Percentiles rank a stretch among this genome's conserved stretches.
Conservation (phyloP, 2,113 vertebrate genomes). For the Gopherus evgoodei region DNA sequence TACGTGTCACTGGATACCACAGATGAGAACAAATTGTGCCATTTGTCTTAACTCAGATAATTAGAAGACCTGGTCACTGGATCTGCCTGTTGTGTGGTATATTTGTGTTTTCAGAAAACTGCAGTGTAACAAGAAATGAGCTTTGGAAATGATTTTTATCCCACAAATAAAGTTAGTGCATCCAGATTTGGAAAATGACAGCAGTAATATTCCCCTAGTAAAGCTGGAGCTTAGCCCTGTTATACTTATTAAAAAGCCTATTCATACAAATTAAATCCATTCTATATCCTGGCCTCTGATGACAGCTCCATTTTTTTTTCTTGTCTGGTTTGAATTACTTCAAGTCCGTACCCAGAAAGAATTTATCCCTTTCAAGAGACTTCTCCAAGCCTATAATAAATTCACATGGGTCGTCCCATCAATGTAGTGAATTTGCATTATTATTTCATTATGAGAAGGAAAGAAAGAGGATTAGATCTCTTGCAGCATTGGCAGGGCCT, state of each 20-base stretch:
- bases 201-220: constrained; percentile 72
- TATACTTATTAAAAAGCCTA: constrained; percentile 83
- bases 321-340: constrained; percentile 83
- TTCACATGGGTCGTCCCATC: constrained; percentile 81
- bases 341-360: constrained; percentile 79
- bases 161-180: constrained; percentile 74
- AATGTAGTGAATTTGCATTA: constrained; percentile 84
- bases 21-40: constrained; percentile 48
- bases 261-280: constrained; percentile 86
- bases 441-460: constrained; percentile 84
- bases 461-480: constrained; percentile 83
- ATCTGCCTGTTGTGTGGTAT: not conserved
- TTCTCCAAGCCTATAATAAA: constrained; percentile 82
- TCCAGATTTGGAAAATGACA: constrained; percentile 77
- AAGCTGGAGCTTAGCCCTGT: constrained; percentile 76
- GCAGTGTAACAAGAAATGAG: constrained; percentile 45
- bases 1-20: constrained; percentile 31
- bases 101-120: constrained; percentile 30
- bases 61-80: constrained; percentile 46
- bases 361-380: constrained; percentile 84
- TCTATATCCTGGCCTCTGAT: constrained; percentile 76
- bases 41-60: constrained; percentile 52
- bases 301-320: constrained; percentile 80
- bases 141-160: constrained; percentile 61
- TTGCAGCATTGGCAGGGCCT: constrained; percentile 74